Evolutionary conservation across 2,113 vertebrate species (phyloP).

Genomic region (Paratilapia polleni): DNA sequence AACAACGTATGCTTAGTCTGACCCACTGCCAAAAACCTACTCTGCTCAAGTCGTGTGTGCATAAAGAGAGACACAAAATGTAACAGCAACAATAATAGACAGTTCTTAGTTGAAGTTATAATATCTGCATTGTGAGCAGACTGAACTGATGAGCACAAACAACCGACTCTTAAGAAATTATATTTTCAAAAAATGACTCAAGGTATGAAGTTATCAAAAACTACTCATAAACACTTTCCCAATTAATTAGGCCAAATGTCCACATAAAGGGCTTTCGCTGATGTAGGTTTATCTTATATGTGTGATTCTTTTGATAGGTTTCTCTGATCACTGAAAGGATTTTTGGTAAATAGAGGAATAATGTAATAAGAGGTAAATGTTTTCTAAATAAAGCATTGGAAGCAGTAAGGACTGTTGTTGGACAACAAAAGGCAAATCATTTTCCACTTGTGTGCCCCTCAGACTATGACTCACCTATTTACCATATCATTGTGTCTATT

Average conservation of each 20-base stretch:
- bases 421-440: not conserved
- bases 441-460: constrained; percentile 21
- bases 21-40: not conserved
- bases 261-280: not conserved
- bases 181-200: no score
- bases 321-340: not conserved
- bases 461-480: not conserved
- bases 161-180: not conserved
- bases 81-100: not conserved
- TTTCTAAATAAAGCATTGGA: not conserved
- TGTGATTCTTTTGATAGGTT: not conserved
- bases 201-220: no score
- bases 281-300: constrained; percentile 11
- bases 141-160: not conserved
- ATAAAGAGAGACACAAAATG: not conserved
- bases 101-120: not conserved
- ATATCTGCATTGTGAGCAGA: not conserved
- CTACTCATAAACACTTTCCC: not conserved
- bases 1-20: fast-evolving
- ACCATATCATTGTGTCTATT: not conserved
- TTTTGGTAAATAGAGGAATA: not conserved
- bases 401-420: not conserved
- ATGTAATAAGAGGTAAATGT: not conserved
- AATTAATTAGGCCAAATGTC: not conserved
- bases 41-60: fast-evolving